Percentiles rank a stretch among this genome's conserved stretches.
Evolutionary conservation across 2,888 invertebrate species (phyloP).

Genomic region (Cerceris ruficornis): DNA sequence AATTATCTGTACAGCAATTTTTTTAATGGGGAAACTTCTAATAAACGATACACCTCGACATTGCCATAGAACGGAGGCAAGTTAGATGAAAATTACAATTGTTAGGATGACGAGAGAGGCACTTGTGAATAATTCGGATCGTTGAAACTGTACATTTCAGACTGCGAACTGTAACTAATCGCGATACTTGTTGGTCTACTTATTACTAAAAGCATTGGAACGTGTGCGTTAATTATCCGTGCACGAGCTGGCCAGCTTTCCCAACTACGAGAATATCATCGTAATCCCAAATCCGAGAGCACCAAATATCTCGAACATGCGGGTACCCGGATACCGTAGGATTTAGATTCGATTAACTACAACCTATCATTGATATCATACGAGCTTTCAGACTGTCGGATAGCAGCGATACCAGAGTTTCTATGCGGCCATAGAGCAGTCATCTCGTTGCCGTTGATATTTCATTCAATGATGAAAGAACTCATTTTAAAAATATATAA

Average conservation of each 20-base stretch:
- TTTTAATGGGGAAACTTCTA: not conserved
- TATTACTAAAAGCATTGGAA: conserved; percentile 19
- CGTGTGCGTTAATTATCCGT: conserved; percentile 8
- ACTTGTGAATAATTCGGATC: not conserved
- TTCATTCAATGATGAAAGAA: not conserved
- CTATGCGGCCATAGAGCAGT: not conserved
- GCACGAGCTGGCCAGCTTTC: conserved; percentile 16
- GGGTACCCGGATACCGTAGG: conserved; percentile 37
- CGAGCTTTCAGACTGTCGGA: conserved; percentile 10
- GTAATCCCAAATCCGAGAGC: conserved; percentile 30
- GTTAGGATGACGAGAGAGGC: too few species aligned
- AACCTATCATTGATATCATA: conserved; percentile 21
- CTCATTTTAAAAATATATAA: too few species aligned
- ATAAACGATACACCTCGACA: too few species aligned
- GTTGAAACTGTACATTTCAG: not conserved
- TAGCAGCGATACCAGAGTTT: conserved; percentile 6
- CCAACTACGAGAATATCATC: conserved; percentile 23
- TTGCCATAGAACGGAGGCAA: too few species aligned
- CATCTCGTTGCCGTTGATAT: not conserved
- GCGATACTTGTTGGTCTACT: not conserved
- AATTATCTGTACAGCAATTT: not conserved
- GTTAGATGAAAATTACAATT: too few species aligned
- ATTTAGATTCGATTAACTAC: conserved; percentile 48
- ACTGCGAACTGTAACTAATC: not conserved
- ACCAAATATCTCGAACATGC: conserved; percentile 36